A percentile compares a stretch with the other conserved stretches of the same genome.
phyloP scores from a whole-genome alignment of 2,888 invertebrate species.

The Sminthurinus aureus region DNA sequence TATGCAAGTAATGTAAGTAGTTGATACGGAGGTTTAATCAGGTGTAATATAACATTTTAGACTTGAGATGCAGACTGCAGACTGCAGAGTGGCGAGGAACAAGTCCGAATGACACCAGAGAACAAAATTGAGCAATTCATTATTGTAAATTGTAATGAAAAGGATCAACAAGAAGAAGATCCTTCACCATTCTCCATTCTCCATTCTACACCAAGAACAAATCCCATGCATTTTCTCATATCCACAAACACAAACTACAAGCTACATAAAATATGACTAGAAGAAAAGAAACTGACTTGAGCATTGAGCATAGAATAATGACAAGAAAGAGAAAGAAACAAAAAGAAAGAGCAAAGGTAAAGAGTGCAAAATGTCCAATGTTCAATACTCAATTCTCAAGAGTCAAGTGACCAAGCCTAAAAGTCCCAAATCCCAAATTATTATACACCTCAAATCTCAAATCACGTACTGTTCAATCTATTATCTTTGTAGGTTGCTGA shows the following conservation, averaged over 20 bases:
- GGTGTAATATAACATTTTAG: no score
- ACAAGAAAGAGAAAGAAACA: background rate
- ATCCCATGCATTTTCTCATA: background rate
- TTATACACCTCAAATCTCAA: background rate
- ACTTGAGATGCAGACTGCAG: no score
- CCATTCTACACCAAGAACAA: background rate
- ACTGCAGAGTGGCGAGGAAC: background rate
- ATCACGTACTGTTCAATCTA: background rate
- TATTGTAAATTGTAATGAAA: slow-evolving; percentile 4
- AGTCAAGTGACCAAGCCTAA: background rate
- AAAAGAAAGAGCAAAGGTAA: no score
- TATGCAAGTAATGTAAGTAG: no score
- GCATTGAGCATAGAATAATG: background rate
- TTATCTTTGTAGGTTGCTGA: background rate
- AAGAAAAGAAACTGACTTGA: background rate
- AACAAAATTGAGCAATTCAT: slow-evolving; percentile 16
- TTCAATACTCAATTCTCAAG: background rate
- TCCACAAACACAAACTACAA: background rate
- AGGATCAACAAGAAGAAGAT: background rate
- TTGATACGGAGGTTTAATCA: no score
- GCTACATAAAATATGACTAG: background rate
- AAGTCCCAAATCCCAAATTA: background rate
- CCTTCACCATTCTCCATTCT: background rate
- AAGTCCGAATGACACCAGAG: background rate
- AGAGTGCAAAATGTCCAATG: background rate